These are phyloP conservation scores for Pentamera pediparva DNA, from an alignment of 53 echinoderm and acorn worm genomes.

Conservation along the genomic window DNA sequence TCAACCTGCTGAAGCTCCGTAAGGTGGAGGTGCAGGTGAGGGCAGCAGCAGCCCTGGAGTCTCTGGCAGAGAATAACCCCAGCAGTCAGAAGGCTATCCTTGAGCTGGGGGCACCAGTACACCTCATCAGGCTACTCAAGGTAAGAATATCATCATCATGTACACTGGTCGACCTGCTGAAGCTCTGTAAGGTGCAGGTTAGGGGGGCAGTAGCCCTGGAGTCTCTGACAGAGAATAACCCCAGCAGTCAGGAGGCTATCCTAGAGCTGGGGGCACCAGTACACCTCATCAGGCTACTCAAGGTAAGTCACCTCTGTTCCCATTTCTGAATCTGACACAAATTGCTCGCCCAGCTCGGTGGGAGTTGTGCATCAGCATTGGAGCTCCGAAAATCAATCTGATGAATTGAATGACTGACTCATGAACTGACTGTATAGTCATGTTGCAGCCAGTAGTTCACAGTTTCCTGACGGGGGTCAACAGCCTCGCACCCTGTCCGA, in stretches of 20 bases:
- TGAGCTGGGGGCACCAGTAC: conserved; percentile 64
- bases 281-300: conserved; percentile 78
- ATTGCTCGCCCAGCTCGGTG: too few species aligned
- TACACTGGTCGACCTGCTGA: conserved; percentile 57
- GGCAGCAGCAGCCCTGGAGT: conserved; percentile 85
- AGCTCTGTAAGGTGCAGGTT: conserved; percentile 75
- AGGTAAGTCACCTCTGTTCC: conserved; percentile 61
- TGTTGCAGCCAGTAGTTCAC: too few species aligned
- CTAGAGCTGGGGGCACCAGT: conserved; percentile 68
- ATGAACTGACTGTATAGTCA: too few species aligned
- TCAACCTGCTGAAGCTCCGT: conserved; percentile 69
- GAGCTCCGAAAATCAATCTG: too few species aligned
- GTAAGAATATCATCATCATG: conserved; percentile 25
- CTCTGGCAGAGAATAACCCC: conserved; percentile 77
- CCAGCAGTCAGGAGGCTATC: conserved; percentile 78
- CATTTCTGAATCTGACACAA: too few species aligned
- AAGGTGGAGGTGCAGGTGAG: conserved; percentile 97
- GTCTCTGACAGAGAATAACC: conserved; percentile 77
- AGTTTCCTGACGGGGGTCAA: too few species aligned
- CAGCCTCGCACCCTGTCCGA: too few species aligned
- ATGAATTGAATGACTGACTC: too few species aligned
- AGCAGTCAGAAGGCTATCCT: conserved; percentile 80
- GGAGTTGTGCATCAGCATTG: too few species aligned
- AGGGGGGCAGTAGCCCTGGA: conserved; percentile 81
- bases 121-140: conserved; percentile 82